phyloP scores from a whole-genome alignment of 2,113 vertebrate genomes.

The Mastomys coucha region DNA sequence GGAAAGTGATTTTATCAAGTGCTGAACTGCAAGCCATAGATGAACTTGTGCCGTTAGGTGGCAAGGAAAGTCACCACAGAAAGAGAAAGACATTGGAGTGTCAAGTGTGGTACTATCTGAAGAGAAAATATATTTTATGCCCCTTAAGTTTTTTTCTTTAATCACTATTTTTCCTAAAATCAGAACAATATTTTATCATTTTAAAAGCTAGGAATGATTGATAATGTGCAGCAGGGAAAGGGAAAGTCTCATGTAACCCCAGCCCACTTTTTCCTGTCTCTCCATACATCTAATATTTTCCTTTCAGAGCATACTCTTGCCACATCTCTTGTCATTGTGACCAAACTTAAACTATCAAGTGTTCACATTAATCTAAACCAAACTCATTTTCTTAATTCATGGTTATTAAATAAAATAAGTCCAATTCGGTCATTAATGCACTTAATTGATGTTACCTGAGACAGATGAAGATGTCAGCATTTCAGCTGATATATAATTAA shows the following conservation, averaged over 20 bases:
- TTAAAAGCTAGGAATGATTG: constrained; percentile 16
- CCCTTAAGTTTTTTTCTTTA: not conserved
- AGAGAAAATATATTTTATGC: not conserved
- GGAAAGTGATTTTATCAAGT: not conserved
- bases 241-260: not conserved
- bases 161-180: not conserved
- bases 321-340: not conserved
- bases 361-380: not conserved
- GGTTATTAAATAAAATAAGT: constrained; percentile 27
- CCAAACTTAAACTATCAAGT: constrained; percentile 19
- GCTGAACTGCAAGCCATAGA: not conserved
- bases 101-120: not conserved
- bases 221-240: not conserved
- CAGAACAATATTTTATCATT: not conserved
- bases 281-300: not conserved
- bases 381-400: constrained; percentile 16
- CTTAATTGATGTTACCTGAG: not conserved
- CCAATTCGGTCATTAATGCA: not conserved
- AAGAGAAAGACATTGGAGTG: not conserved
- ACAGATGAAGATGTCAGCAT: not conserved
- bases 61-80: not conserved
- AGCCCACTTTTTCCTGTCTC: not conserved
- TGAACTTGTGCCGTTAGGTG: not conserved
- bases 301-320: not conserved
- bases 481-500: constrained; percentile 42